Percentiles rank a stretch among this genome's conserved stretches.
Conservation (phyloP, 2,888 invertebrate genomes). For the Acleris laterana region DNA sequence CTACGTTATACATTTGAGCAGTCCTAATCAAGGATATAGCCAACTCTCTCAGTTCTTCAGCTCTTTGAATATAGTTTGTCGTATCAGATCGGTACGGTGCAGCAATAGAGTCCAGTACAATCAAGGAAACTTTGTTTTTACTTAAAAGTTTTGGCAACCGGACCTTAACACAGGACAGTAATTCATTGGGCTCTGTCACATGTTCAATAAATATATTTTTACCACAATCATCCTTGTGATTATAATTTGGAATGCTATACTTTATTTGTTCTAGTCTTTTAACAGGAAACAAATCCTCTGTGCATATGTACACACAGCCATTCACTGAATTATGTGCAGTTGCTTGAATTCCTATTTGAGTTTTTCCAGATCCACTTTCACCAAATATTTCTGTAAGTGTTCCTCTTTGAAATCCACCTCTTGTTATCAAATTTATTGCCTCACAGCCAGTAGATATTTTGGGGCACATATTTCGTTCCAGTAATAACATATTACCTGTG, state of each 20-base stretch:
- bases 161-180: constrained; percentile 67
- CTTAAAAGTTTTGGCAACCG: constrained; percentile 65
- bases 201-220: constrained; percentile 74
- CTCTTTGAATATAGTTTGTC: constrained; percentile 71
- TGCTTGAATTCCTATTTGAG: constrained; percentile 90
- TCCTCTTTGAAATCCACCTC: constrained; percentile 87
- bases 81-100: constrained; percentile 74
- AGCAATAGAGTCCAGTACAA: constrained; percentile 76
- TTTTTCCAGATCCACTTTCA: constrained; percentile 92
- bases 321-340: constrained; percentile 86
- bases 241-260: constrained; percentile 46
- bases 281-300: constrained; percentile 87
- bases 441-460: constrained; percentile 83
- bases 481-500: constrained; percentile 50
- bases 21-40: constrained; percentile 58
- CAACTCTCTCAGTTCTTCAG: constrained; percentile 74
- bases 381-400: constrained; percentile 92
- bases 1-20: constrained; percentile 64
- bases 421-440: constrained; percentile 83
- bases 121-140: constrained; percentile 54
- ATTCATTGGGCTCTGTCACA: constrained; percentile 68
- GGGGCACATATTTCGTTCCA: constrained; percentile 44
- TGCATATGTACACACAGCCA: constrained; percentile 88
- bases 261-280: constrained; percentile 73
- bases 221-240: constrained; percentile 53